phyloP scores from a whole-genome alignment of 2,113 vertebrate genomes.

The Cyphomyrus plagiostoma region DNA sequence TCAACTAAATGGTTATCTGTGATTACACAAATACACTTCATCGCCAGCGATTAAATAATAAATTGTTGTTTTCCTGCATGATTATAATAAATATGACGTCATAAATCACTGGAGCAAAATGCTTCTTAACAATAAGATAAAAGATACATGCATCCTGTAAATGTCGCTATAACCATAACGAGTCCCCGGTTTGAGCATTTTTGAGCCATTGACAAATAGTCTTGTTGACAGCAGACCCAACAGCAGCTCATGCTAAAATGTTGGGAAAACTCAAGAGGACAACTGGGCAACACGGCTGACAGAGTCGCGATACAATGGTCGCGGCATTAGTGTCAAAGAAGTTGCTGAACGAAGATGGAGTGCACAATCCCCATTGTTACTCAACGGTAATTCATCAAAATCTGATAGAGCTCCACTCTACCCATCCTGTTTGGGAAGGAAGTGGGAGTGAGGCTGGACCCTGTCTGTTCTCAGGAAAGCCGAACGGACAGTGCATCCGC shows the following conservation, averaged over 20 bases:
- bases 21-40: constrained; percentile 34
- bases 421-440: not conserved
- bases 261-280: not conserved
- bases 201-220: not conserved
- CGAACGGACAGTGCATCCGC: not conserved
- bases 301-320: not conserved
- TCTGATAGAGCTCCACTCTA: not conserved
- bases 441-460: not conserved
- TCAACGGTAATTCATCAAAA: not conserved
- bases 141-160: constrained; percentile 32
- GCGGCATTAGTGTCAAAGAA: not conserved
- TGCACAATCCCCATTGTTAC: not conserved
- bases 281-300: not conserved
- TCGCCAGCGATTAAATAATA: constrained; percentile 47
- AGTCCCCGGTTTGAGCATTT: not conserved
- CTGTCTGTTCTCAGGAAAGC: not conserved
- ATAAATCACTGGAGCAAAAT: constrained; percentile 44
- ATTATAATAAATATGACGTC: constrained; percentile 43
- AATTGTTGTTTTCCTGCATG: constrained; percentile 33
- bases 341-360: not conserved
- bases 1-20: constrained; percentile 37
- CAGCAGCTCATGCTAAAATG: not conserved
- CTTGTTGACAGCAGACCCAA: not conserved
- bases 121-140: constrained; percentile 34
- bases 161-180: constrained; percentile 13